These are phyloP conservation scores for Triplophysa rosa DNA, from an alignment of 2,113 vertebrate genomes.

Conservation along the genomic window DNA sequence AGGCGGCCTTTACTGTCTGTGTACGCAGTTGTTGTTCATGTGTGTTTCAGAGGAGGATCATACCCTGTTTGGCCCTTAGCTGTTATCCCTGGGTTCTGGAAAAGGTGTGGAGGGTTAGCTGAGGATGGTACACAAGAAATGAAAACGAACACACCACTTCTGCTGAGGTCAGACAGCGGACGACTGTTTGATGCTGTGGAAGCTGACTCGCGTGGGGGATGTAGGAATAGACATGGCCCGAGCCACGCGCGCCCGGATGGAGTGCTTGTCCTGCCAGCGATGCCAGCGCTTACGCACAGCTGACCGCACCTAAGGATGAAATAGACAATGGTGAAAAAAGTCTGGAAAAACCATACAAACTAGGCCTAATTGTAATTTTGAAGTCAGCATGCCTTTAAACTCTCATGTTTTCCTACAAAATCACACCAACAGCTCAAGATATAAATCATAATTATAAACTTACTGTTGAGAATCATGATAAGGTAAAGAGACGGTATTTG, in stretches of 20 bases:
- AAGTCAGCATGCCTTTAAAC: too few relatives aligned
- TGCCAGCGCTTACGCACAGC: slow-evolving; percentile 92
- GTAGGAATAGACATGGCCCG: slow-evolving; percentile 97
- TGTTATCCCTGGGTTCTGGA: slow-evolving; percentile 47
- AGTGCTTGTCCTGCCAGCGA: slow-evolving; percentile 95
- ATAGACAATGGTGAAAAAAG: not conserved
- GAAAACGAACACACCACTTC: not conserved
- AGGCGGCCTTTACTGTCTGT: slow-evolving; percentile 14
- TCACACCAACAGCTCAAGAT: too few relatives aligned
- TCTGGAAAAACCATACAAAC: too few relatives aligned
- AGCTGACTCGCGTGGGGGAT: slow-evolving; percentile 92
- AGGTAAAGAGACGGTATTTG: too few relatives aligned
- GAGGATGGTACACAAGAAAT: slow-evolving; percentile 13
- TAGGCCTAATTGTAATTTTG: too few relatives aligned
- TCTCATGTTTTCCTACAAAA: too few relatives aligned
- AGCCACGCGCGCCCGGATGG: slow-evolving; percentile 85
- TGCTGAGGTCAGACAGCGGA: slow-evolving; percentile 50
- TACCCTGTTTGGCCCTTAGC: slow-evolving; percentile 55
- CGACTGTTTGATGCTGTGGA: slow-evolving; percentile 98
- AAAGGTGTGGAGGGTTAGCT: slow-evolving; percentile 19
- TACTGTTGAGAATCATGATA: too few relatives aligned
- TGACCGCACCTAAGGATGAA: slow-evolving; percentile 82
- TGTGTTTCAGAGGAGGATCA: slow-evolving; percentile 15
- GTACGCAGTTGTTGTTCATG: not conserved
- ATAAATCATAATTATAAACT: too few relatives aligned